Conservation (phyloP, 2,888 invertebrate species). For the Carabus problematicus region DNA sequence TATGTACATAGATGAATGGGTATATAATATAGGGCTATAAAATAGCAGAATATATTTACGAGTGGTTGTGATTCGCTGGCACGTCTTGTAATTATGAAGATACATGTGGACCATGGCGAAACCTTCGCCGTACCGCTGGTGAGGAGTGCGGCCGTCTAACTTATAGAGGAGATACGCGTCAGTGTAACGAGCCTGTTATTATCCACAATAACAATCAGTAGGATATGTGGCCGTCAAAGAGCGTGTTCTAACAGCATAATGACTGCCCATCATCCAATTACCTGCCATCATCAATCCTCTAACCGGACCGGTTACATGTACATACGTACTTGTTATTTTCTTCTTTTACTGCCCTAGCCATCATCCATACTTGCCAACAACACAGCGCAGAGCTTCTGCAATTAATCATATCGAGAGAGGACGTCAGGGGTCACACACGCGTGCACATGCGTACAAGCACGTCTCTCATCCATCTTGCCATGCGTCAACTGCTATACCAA, state of each 20-base stretch:
- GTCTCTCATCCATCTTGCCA: neutral
- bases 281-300: slow-evolving; percentile 56
- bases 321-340: no score
- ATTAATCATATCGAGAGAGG: slow-evolving; percentile 52
- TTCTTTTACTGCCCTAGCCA: slow-evolving; percentile 48
- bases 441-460: neutral
- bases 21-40: slow-evolving; percentile 34
- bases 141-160: no score
- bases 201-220: slow-evolving; percentile 55
- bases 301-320: slow-evolving; percentile 53
- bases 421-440: slow-evolving; percentile 44
- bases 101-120: slow-evolving; percentile 39
- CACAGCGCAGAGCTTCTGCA: slow-evolving; percentile 48
- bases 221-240: slow-evolving; percentile 55
- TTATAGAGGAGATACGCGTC: slow-evolving; percentile 47
- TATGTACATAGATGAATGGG: slow-evolving; percentile 15
- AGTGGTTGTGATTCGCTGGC: slow-evolving; percentile 39
- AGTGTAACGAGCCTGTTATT: slow-evolving; percentile 53
- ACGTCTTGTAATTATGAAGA: slow-evolving; percentile 42
- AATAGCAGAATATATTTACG: slow-evolving; percentile 27
- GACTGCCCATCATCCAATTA: slow-evolving; percentile 58
- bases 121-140: no score
- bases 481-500: neutral
- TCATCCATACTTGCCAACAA: no score
- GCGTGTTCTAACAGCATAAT: slow-evolving; percentile 55